Base-by-base conservation (phyloP, 92 coral and sea anemone genomes). In the Porites lobata region DNA sequence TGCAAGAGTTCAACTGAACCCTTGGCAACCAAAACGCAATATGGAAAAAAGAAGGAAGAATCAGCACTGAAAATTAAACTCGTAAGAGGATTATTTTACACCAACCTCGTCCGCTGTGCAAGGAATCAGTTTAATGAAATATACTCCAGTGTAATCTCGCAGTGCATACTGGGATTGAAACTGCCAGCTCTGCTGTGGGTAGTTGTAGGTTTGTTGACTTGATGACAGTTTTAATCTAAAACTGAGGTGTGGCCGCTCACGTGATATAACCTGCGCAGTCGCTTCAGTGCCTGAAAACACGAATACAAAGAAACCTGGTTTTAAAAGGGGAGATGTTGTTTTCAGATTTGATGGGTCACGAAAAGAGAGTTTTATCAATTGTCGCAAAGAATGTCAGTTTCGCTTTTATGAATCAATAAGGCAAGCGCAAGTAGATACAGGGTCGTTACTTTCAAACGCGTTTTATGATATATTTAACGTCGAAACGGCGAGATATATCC, bases 161-260 rank as follows among this genome's bases (percentile, higher is more conserved):
- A 96, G 92, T 17, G 99, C 95, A 58, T 92, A 98, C 76, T 96
- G 98, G 22, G 99, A 98, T 65, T 83, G 89, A 75, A 98, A 94
- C 91, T 85, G 98, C 99, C 99, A 98, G 85, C 89, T 97, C 91
- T 98, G 99, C 68, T 88, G 93, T 62, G 99, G 99, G 84, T 90
- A 90, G 50, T 94, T 93, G 85, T 91, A 98, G 19, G 99, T 88
- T 84, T 93, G 87, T 15, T 96, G 91, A 79, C 95, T 94, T 63
- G 98, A 88, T 15, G 87, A 67, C 76, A 96, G 93, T 74, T 76
- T 89, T 78, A 98, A 90, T 51, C 90, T 66, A 78, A 98, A 96
- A 70, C 98, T 96, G 38, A 94, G 89, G 65, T 96, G 94, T 29
- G 99, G 98, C 43, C 93, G 98, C 65, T 94, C 96, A 77, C 98